Conservation (phyloP, 2,888 invertebrate genomes). For the Ecliptopera silaceata region DNA sequence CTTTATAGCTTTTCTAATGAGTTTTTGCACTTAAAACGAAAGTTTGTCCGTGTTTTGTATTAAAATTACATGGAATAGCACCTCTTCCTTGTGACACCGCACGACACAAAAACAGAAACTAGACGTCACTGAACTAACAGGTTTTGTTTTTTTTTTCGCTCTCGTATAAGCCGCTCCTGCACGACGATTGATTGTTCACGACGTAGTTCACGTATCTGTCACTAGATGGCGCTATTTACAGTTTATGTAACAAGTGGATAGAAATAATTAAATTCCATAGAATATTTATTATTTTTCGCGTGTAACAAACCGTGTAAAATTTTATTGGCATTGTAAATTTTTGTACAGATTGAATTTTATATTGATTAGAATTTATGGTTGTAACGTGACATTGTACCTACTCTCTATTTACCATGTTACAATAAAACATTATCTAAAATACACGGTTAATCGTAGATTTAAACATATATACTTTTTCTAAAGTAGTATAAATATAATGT, state of each 20-base stretch:
- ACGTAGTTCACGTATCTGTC: slow-evolving; percentile 42
- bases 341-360: slow-evolving; percentile 51
- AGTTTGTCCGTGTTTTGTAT: slow-evolving; percentile 27
- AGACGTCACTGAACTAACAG: slow-evolving; percentile 74
- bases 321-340: slow-evolving; percentile 58
- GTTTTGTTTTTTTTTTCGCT: slow-evolving; percentile 69
- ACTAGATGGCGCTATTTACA: slow-evolving; percentile 57
- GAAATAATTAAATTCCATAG: slow-evolving; percentile 31
- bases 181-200: slow-evolving; percentile 55
- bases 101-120: slow-evolving; percentile 64
- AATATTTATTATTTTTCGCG: slow-evolving; percentile 36
- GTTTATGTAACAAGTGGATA: slow-evolving; percentile 15
- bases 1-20: background rate
- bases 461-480: too few species aligned
- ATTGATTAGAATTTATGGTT: slow-evolving; percentile 61
- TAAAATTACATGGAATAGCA: slow-evolving; percentile 33
- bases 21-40: slow-evolving; percentile 12
- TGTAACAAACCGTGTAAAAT: slow-evolving; percentile 60
- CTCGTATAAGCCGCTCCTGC: slow-evolving; percentile 40
- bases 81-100: slow-evolving; percentile 45
- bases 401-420: background rate
- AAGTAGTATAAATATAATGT: too few species aligned
- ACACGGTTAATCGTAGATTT: background rate
- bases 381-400: slow-evolving; percentile 22
- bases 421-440: background rate